Conservation (phyloP, 2,113 vertebrate species). For the Istiophorus platypterus region DNA sequence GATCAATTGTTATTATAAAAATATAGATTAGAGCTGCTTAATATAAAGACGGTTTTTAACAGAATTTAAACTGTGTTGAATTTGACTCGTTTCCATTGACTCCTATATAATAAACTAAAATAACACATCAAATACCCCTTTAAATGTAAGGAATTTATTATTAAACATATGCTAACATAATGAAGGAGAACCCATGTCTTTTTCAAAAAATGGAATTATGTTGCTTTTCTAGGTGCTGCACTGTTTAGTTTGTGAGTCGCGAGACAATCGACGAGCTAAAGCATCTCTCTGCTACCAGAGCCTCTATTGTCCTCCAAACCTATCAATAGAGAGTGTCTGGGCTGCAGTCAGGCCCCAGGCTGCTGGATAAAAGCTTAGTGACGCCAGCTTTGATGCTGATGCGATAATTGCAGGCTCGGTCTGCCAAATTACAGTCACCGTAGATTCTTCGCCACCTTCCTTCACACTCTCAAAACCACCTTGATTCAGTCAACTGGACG, state of each 20-base stretch:
- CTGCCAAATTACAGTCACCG: conserved; percentile 45
- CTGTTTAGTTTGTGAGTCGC: conserved; percentile 7
- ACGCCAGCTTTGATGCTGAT: conserved; percentile 58
- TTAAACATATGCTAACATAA: not conserved
- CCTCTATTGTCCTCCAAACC: conserved; percentile 40
- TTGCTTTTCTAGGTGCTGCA: not conserved
- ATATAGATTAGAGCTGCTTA: not conserved
- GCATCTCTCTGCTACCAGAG: conserved; percentile 10
- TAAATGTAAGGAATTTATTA: not conserved
- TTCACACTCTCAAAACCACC: conserved; percentile 6
- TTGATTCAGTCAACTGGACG: conserved; percentile 1
- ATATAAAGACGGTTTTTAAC: not conserved
- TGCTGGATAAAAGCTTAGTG: conserved; percentile 45
- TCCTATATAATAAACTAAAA: no score
- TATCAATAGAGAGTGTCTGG: conserved; percentile 39
- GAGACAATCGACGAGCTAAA: conserved; percentile 27
- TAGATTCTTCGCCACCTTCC: conserved; percentile 25
- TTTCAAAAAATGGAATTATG: not conserved
- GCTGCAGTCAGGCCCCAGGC: conserved; percentile 32
- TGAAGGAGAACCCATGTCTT: not conserved
- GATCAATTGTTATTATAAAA: not conserved
- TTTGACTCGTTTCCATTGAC: not conserved
- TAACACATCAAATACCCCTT: not conserved
- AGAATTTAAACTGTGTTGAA: not conserved
- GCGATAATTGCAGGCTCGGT: conserved; percentile 64